phyloP scores from a whole-genome alignment of 1,140 invertebrate genomes.

The Sesamia nonagrioides region DNA sequence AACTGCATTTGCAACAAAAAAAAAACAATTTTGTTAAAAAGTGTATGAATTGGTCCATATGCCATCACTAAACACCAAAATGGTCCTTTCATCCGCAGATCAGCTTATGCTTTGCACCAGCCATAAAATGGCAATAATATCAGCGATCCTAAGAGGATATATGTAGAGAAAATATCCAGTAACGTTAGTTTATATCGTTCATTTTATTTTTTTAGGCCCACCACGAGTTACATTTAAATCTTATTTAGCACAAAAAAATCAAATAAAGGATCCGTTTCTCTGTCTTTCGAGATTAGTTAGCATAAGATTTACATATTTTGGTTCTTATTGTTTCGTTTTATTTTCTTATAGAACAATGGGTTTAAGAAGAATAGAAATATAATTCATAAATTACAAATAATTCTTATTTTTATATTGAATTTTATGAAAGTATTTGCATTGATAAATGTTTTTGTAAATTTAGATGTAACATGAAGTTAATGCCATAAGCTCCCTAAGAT shows the following conservation, averaged over 20 bases:
- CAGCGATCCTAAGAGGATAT: constrained; percentile 46
- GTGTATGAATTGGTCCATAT: constrained; percentile 11
- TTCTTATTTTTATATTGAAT: not conserved
- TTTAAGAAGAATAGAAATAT: not conserved
- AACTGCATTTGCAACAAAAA: not conserved
- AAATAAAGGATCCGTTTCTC: constrained; percentile 15
- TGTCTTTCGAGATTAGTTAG: constrained; percentile 23
- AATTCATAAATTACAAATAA: not conserved
- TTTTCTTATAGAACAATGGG: not conserved
- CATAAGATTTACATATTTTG: constrained; percentile 18
- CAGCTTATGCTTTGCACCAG: constrained; percentile 42
- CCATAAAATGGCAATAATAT: constrained; percentile 48
- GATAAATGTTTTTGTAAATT: not conserved
- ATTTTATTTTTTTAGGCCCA: constrained; percentile 40
- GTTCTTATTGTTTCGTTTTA: not conserved
- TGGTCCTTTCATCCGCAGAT: constrained; percentile 35
- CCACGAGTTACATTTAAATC: constrained; percentile 38
- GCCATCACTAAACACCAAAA: constrained; percentile 11
- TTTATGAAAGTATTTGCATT: too few relatives aligned
- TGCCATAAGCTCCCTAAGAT: too few relatives aligned
- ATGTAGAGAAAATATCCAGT: constrained; percentile 50
- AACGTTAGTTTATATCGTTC: constrained; percentile 51
- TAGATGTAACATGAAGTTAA: too few relatives aligned
- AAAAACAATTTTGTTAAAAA: not conserved
- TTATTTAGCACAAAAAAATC: constrained; percentile 21